Base-by-base conservation (phyloP, 2,888 invertebrate genomes). In the Lasioglossum vierecki region DNA sequence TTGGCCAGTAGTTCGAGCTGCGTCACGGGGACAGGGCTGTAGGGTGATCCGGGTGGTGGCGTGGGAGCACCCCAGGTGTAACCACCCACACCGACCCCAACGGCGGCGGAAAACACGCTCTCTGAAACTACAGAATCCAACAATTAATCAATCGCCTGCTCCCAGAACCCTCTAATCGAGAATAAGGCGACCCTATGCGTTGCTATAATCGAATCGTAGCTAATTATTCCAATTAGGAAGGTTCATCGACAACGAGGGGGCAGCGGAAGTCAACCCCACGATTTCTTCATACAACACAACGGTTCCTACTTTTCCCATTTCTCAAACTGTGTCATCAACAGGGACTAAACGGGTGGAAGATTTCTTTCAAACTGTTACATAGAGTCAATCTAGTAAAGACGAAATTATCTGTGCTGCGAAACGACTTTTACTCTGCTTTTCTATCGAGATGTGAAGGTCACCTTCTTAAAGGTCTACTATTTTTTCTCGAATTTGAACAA, bases 1-100 rank as follows among this genome's bases (percentile, higher is more conserved):
- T 95, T 95, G 80, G 95, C 96, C 91, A 97, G 95, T 87, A 97
- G 95, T 92, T 97, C 97, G 88, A 97, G 95, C 94, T 97, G 97
- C 90, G 97, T 95, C 88, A 97, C 96, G 71, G 97, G 96, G 90
- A 96, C 96, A 1, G 97, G 97, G 72, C 97, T 97, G 95, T 97
- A 96, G 39, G 97, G 97, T 79, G 97, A 97, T 63, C 96, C 96
- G 1, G 96, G 96, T 26, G 96, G 96, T 84, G 97, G 97, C 76
- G 97, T 97, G 87, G 97, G 97, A 93, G 97, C 97, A 71, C 97
- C 97, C 94, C 96, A 96, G 87, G 95, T 94, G 95, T 96, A 96
- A 87, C 97, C 96, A 89, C 94, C 94, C 88, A 94, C 92, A 73
- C 94, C 94, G 60, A 94, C 94, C 75, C 94, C 94, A 82, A 94